Evolutionary conservation across 1,140 invertebrate species (phyloP).

Genomic region (Akabosia matsudoensis): DNA sequence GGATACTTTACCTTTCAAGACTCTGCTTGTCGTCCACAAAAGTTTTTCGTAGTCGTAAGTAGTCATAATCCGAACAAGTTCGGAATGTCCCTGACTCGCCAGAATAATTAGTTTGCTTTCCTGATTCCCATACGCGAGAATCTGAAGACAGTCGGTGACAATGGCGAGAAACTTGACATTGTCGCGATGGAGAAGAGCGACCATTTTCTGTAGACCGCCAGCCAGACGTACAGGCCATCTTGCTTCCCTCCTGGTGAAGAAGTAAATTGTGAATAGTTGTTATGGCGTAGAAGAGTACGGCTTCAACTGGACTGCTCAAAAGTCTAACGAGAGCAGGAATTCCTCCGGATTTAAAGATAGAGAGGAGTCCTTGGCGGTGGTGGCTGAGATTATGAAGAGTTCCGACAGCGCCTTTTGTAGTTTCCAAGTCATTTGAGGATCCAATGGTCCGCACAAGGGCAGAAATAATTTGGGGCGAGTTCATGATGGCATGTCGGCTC

Average conservation of each 20-base stretch:
- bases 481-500: slow-evolving; percentile 96
- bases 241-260: slow-evolving; percentile 89
- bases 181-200: slow-evolving; percentile 88
- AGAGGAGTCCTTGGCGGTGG: slow-evolving; percentile 90
- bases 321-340: slow-evolving; percentile 88
- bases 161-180: slow-evolving; percentile 97
- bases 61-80: slow-evolving; percentile 94
- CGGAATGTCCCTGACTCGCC: slow-evolving; percentile 91
- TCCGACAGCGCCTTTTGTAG: slow-evolving; percentile 92
- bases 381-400: slow-evolving; percentile 96
- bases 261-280: slow-evolving; percentile 97
- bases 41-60: slow-evolving; percentile 97
- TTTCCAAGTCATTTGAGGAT: slow-evolving; percentile 93
- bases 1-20: slow-evolving; percentile 71
- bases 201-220: slow-evolving; percentile 97
- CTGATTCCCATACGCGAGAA: slow-evolving; percentile 97
- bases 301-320: slow-evolving; percentile 90
- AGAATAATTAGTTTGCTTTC: slow-evolving; percentile 97
- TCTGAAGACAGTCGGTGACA: slow-evolving; percentile 98
- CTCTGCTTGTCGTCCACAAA: slow-evolving; percentile 95
- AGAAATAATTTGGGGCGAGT: slow-evolving; percentile 91
- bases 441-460: slow-evolving; percentile 91
- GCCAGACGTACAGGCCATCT: slow-evolving; percentile 95
- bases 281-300: slow-evolving; percentile 95
- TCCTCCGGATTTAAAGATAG: slow-evolving; percentile 92